phyloP scores from a whole-genome alignment of 1,140 invertebrate genomes.

The Drosophila ohnishii region DNA sequence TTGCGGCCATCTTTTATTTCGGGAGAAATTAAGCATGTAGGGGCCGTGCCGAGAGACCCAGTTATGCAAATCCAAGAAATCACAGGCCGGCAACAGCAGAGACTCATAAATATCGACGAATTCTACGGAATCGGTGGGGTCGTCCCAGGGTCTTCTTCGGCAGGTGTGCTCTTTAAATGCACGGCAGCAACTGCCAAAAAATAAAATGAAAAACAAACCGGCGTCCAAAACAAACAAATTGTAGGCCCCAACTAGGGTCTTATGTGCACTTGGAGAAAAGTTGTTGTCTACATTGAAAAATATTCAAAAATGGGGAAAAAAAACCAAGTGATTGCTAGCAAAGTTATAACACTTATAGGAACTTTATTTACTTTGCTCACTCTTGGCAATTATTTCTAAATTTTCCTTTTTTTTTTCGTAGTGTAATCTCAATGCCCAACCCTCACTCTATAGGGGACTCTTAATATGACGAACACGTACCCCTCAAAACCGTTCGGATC shows the following conservation, averaged over 20 bases:
- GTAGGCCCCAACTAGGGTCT: slow-evolving; percentile 13
- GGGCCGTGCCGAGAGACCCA: slow-evolving; percentile 66
- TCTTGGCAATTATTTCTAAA: not conserved
- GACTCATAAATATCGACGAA: slow-evolving; percentile 79
- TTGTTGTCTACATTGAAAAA: too few relatives aligned
- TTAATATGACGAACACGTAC: slow-evolving; percentile 61
- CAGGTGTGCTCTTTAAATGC: slow-evolving; percentile 77
- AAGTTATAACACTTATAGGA: not conserved
- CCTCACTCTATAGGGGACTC: slow-evolving; percentile 12
- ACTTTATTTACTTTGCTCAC: not conserved
- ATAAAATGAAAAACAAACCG: slow-evolving; percentile 21
- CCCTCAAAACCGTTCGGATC: slow-evolving; percentile 54
- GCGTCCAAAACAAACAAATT: slow-evolving; percentile 27
- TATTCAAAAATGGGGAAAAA: not conserved
- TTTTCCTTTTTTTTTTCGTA: not conserved
- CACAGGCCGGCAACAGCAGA: slow-evolving; percentile 38
- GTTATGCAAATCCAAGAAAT: slow-evolving; percentile 74
- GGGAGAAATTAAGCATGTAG: slow-evolving; percentile 68
- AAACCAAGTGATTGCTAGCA: not conserved
- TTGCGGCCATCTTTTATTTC: slow-evolving; percentile 24
- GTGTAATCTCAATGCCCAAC: slow-evolving; percentile 30
- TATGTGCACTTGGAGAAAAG: slow-evolving; percentile 9
- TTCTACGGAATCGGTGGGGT: slow-evolving; percentile 67
- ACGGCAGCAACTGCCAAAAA: slow-evolving; percentile 67
- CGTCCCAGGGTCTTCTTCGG: slow-evolving; percentile 46